Evolutionary conservation across 2,888 invertebrate genomes (phyloP), one percentile per base, ranked within the genome.

Genomic region (Drosophila diplacantha): DNA sequence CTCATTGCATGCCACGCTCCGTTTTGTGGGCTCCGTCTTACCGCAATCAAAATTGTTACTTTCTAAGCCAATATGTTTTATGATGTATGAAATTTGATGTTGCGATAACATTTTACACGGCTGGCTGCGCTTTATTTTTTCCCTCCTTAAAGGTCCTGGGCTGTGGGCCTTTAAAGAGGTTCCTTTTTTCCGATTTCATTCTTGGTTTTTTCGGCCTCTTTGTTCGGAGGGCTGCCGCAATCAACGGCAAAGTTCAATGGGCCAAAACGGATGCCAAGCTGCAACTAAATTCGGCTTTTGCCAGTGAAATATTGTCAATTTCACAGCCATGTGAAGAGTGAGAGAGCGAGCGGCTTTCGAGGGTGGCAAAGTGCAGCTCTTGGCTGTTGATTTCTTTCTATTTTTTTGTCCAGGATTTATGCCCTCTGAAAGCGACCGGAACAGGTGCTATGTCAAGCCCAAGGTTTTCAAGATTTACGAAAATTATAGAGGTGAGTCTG

Each of bases 11-110:
- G 71, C 63, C 68, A 69, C 67, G 79, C 67, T 67, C 73, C 75
- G 68, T 49, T 58, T 61, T 60, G 65, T 76, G 70, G 71, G 75
- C 58, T 38, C 75, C 72, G 80, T 71, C 58, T 75, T 77, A 78
- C 79, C 82, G 78, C 81, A 80, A 82, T 81, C 82, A 82, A 82
- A 81, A 81, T 79, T 74, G 83, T 81, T 83, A 84, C 81, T 75
- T 83, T 81, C 78, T 84, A 80, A 84, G 84, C 83, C 84, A 84
- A 84, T 84, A 84, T 83, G 84, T 83, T 84, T 84, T 84, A 84
- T 84, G 83, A 84, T 84, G 84, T 84, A 84, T 84, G 84, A 84
- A 84, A 84, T 84, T 84, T 84, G 83, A 84, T 84, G 84, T 83
- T 83, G 81, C 83, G 83, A 81, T 81, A 83, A 83, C 81, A 83